Percentiles rank a stretch among this genome's conserved stretches.
Conservation (phyloP, 1,140 invertebrate species). For the Danaus plexippus region DNA sequence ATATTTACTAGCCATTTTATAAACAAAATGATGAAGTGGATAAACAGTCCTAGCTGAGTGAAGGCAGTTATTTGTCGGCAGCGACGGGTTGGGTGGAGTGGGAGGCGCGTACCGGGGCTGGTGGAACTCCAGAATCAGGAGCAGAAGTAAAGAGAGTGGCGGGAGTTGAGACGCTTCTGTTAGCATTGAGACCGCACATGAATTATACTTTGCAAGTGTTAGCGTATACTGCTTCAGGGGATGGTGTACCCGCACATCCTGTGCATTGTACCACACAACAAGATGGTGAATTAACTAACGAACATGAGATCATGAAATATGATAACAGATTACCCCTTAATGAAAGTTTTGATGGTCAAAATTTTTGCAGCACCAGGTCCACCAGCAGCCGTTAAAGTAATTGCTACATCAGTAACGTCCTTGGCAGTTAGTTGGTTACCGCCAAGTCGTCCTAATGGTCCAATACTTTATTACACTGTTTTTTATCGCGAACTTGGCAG, state of each 20-base stretch:
- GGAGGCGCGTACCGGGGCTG: constrained; percentile 46
- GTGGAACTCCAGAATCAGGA: constrained; percentile 30
- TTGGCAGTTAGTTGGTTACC: constrained; percentile 89
- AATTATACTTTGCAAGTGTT: constrained; percentile 90
- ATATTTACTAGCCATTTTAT: too few species aligned
- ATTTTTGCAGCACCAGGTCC: constrained; percentile 80
- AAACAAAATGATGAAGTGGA: too few species aligned
- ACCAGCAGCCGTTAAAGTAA: constrained; percentile 86
- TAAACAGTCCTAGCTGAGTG: constrained; percentile 43
- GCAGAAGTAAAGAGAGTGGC: constrained; percentile 82
- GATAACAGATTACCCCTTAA: too few species aligned
- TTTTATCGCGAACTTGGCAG: constrained; percentile 79
- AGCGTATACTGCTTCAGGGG: constrained; percentile 87
- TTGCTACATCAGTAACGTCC: constrained; percentile 82
- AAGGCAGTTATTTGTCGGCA: constrained; percentile 67
- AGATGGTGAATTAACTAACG: constrained; percentile 72
- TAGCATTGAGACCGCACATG: constrained; percentile 80
- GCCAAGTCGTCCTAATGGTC: constrained; percentile 84
- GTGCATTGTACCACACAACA: constrained; percentile 88
- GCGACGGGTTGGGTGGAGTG: constrained; percentile 64
- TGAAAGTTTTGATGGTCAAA: too few species aligned
- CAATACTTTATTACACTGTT: constrained; percentile 87
- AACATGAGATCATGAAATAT: too few species aligned
- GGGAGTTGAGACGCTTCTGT: constrained; percentile 82
- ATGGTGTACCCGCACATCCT: constrained; percentile 83